Evolutionary conservation across 2,113 vertebrate species (phyloP).

Genomic region (Empidonax traillii): DNA sequence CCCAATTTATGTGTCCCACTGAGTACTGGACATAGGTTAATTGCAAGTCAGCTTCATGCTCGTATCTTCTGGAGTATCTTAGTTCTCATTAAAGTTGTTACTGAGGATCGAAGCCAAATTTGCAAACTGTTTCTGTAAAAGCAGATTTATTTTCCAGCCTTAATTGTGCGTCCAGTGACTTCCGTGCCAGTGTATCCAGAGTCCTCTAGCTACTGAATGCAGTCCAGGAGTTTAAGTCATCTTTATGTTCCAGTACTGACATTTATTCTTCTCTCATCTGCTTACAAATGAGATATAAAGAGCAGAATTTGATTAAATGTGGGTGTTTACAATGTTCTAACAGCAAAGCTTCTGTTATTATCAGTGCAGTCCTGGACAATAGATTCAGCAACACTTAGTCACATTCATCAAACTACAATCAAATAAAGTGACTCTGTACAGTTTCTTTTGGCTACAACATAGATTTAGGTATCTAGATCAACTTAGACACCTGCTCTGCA

Average conservation of each 20-base stretch:
- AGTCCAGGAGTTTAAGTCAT: constrained; percentile 20
- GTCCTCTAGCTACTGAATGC: not conserved
- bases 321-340: not conserved
- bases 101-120: not conserved
- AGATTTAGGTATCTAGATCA: not conserved
- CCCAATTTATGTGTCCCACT: not conserved
- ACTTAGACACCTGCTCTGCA: not conserved
- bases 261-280: constrained; percentile 33
- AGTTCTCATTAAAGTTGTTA: not conserved
- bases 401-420: not conserved
- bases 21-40: not conserved
- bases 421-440: not conserved
- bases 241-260: not conserved
- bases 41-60: not conserved
- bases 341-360: not conserved
- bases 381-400: not conserved
- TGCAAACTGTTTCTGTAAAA: not conserved
- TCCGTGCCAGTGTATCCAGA: not conserved
- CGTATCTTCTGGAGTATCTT: not conserved
- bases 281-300: not conserved
- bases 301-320: not conserved
- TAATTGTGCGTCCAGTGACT: not conserved
- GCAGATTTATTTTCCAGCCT: not conserved
- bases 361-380: not conserved
- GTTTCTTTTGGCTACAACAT: not conserved